A percentile compares a stretch with the other conserved stretches of the same genome.
These are phyloP conservation scores for Oophaga pumilio DNA, from an alignment of 2,113 vertebrate genomes.

Conservation along the genomic window DNA sequence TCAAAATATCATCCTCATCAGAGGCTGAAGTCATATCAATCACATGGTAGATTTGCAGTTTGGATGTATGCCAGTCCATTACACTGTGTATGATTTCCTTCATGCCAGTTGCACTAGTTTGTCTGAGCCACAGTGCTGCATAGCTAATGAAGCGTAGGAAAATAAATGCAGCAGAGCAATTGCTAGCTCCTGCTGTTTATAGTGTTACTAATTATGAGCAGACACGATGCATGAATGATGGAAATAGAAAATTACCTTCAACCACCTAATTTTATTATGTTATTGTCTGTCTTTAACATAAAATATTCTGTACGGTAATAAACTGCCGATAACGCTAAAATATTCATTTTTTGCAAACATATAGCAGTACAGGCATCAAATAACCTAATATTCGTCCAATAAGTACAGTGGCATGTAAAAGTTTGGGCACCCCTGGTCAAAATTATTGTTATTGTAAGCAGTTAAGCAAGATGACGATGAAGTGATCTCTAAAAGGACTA, in stretches of 20 bases:
- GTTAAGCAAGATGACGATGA: no score
- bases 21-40: conserved; percentile 63
- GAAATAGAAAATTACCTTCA: conserved; percentile 59
- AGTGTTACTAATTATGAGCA: conserved; percentile 60
- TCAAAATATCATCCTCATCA: conserved; percentile 62
- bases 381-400: conserved; percentile 52
- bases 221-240: conserved; percentile 63
- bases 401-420: conserved; percentile 26
- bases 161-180: conserved; percentile 67
- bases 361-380: conserved; percentile 13
- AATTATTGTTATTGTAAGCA: no score
- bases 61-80: conserved; percentile 65
- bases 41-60: conserved; percentile 65
- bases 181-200: conserved; percentile 62
- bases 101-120: conserved; percentile 70
- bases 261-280: conserved; percentile 46
- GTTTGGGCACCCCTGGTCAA: not conserved
- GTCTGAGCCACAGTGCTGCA: conserved; percentile 65
- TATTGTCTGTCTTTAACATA: conserved; percentile 36
- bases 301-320: conserved; percentile 31
- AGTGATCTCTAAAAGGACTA: no score
- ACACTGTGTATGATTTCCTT: conserved; percentile 65
- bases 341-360: conserved; percentile 15
- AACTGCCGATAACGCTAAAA: conserved; percentile 13
- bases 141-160: conserved; percentile 67